Conservation (phyloP, 2,797 vertebrate genomes). For the Crenuchus spilurus region DNA sequence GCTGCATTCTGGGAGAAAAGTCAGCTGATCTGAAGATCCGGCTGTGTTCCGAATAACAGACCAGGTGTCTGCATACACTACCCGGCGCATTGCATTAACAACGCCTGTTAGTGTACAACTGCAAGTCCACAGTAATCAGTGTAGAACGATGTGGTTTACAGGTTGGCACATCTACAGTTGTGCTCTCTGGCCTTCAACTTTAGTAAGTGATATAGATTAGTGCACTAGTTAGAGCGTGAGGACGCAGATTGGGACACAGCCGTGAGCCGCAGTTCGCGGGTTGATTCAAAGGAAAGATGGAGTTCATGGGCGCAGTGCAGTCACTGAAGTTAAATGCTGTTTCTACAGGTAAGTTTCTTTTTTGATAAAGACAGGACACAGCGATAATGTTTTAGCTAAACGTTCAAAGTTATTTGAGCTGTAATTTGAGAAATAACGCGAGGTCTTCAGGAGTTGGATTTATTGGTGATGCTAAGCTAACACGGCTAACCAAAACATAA, state of each 20-base stretch:
- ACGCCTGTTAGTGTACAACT: neutral
- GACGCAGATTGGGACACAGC: neutral
- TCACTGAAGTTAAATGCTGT: slow-evolving; percentile 66
- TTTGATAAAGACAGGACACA: neutral
- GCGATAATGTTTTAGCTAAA: fast-evolving
- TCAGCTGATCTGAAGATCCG: neutral
- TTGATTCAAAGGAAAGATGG: slow-evolving; percentile 73
- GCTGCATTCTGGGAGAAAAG: slow-evolving; percentile 33
- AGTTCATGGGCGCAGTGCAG: slow-evolving; percentile 63
- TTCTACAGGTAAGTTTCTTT: slow-evolving; percentile 60
- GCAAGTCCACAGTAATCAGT: neutral
- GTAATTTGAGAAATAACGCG: too few species aligned
- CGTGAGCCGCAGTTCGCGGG: slow-evolving; percentile 61
- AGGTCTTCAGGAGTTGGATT: too few species aligned
- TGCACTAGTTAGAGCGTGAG: neutral
- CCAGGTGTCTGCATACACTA: neutral
- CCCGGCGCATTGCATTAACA: neutral
- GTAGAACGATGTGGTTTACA: too few species aligned
- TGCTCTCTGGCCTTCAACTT: too few species aligned
- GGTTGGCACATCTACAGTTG: too few species aligned
- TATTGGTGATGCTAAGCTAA: too few species aligned
- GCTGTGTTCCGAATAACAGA: neutral
- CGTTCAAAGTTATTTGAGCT: too few species aligned
- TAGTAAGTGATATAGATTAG: too few species aligned
- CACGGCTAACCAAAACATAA: too few species aligned